Percentiles rank a stretch among this genome's conserved stretches.
phyloP scores from a whole-genome alignment of 2,113 vertebrate genomes.

The Onychostruthus taczanowskii region DNA sequence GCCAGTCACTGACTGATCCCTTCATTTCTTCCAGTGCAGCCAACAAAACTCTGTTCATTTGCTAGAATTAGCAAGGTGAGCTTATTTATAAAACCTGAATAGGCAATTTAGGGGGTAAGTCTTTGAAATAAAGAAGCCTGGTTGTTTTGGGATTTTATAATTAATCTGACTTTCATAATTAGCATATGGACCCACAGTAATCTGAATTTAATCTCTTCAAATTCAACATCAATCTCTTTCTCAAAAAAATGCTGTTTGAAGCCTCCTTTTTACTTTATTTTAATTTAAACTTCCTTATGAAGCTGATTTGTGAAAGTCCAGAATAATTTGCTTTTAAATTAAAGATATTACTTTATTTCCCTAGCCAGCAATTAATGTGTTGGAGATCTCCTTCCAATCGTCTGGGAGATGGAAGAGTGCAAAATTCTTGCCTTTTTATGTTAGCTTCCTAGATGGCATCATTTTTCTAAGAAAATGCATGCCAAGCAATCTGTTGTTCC shows the following conservation, averaged over 20 bases:
- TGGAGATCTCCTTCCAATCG: background rate
- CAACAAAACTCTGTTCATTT: background rate
- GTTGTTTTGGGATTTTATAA: background rate
- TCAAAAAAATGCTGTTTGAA: background rate
- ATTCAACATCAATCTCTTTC: background rate
- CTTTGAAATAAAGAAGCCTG: background rate
- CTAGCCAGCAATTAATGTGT: background rate
- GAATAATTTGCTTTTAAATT: slow-evolving; percentile 20
- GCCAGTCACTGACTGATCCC: background rate
- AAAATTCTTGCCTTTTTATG: background rate
- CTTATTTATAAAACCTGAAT: background rate
- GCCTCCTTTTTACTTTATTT: background rate
- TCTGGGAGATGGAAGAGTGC: background rate
- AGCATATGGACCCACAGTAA: background rate
- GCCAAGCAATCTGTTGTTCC: background rate
- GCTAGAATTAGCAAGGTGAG: background rate
- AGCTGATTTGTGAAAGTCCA: background rate
- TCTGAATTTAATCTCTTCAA: slow-evolving; percentile 33
- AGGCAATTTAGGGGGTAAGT: background rate
- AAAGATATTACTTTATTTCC: slow-evolving; percentile 7
- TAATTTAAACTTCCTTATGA: slow-evolving; percentile 13
- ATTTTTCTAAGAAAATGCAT: background rate
- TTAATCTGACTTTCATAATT: slow-evolving; percentile 21
- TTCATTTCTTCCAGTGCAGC: background rate
- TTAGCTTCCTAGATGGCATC: background rate